Percentiles rank a stretch among this genome's conserved stretches.
Conservation (phyloP, 1,140 invertebrate genomes). For the Thaumatotibia leucotreta region DNA sequence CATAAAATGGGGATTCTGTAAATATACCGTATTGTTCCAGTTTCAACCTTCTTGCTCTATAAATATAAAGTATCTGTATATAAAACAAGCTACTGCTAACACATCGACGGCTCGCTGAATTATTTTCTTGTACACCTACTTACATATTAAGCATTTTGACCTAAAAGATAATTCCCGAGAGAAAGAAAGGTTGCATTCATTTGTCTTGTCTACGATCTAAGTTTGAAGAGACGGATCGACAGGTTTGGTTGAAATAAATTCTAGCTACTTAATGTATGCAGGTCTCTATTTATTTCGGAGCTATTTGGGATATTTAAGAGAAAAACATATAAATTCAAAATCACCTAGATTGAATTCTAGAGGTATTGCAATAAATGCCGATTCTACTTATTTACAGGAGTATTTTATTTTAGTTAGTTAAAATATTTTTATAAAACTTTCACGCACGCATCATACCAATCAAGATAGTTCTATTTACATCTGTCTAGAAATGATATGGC, state of each 20-base stretch:
- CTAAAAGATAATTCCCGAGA: neutral
- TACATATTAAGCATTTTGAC: neutral
- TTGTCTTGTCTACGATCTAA: neutral
- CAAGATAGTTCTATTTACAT: neutral
- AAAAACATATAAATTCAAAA: too few relatives aligned
- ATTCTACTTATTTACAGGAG: neutral
- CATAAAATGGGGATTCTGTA: constrained; percentile 30
- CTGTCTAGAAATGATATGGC: neutral
- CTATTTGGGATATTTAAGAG: too few relatives aligned
- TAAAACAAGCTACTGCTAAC: constrained; percentile 42
- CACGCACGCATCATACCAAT: neutral
- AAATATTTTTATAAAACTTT: neutral
- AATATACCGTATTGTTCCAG: constrained; percentile 57
- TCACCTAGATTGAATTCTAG: too few relatives aligned
- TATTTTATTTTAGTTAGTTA: neutral
- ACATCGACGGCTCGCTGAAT: constrained; percentile 65
- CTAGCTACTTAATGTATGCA: too few relatives aligned
- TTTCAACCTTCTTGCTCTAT: constrained; percentile 60
- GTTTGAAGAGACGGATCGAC: neutral
- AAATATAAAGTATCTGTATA: constrained; percentile 17
- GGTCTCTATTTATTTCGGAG: too few relatives aligned
- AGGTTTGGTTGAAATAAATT: neutral
- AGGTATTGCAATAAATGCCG: neutral
- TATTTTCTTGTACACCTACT: constrained; percentile 20
- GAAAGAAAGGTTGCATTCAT: neutral